Base-by-base conservation (phyloP, 2,888 invertebrate species). In the Baronia brevicornis region DNA sequence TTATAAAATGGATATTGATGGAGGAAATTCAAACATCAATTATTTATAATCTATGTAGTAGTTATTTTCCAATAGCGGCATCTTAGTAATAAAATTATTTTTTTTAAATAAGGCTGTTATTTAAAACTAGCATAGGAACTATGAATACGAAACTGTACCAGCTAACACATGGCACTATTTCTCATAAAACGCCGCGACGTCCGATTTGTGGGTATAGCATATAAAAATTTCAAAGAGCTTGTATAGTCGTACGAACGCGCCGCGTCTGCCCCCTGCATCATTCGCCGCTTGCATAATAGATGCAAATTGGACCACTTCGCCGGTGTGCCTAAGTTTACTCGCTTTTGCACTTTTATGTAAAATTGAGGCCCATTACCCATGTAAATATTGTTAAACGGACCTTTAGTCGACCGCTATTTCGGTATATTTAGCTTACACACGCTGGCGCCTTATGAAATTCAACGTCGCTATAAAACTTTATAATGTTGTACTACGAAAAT, bases 291-390 rank as follows among this genome's bases (percentile, higher is more conserved):
- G 74, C 75, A 82, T 84, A 78, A 80, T 78, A 74, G 72, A 84
- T 84, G 82, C 69, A 80, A 84, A 84, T 82, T 82, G 79, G 70
- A 70, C 70, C 77, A 79, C 79, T 79, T 78, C 73, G 54, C 63
- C 60, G 61, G 65, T 67, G 67, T 49, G 51, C 56, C 74, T 73
- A 74, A 78, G 77, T 71, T 72, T 71, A 67, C 66, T 73, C 70
- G 73, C 73, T 77, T 73, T 78, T 75, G 67, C 71, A 75, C 69
- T 79, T 80, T 78, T 78, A 73, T 77, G 68, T 73, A 70, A 78
- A 79, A 78, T 66, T 63, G 71, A 62, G 53, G 56, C 51, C 69
- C 60, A 75, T 77, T 38, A 34, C 7, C 21, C 31, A 30, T 79
- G 79, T 73, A 75, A 78, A 80, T 80, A 79, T 69, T 63, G 67